Percentiles rank a stretch among this genome's conserved stretches.
phyloP scores from a whole-genome alignment of 1,140 invertebrate genomes.

The Drosophila lacertosa region DNA sequence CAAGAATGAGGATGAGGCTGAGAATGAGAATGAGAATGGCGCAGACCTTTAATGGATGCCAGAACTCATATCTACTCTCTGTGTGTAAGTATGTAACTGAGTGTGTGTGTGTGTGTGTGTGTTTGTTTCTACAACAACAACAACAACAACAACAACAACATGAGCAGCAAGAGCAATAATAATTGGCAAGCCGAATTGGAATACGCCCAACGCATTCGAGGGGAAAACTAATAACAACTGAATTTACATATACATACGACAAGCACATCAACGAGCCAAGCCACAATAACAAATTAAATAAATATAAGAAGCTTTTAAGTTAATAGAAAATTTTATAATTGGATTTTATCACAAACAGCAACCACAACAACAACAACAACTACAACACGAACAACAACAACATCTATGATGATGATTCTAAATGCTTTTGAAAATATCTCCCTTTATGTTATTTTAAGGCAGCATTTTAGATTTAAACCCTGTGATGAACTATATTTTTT shows the following conservation, averaged over 20 bases:
- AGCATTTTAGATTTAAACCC: too few relatives aligned
- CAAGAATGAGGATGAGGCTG: background rate
- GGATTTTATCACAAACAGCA: constrained; percentile 58
- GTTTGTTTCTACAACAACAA: constrained; percentile 30
- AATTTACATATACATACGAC: background rate
- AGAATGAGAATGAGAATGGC: background rate
- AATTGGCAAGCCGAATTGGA: constrained; percentile 38
- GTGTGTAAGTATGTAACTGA: background rate
- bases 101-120: constrained; percentile 3
- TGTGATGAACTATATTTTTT: too few relatives aligned
- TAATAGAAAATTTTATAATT: constrained; percentile 79
- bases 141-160: constrained; percentile 37
- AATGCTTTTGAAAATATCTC: constrained; percentile 1
- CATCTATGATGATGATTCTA: constrained; percentile 2
- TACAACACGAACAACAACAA: constrained; percentile 16
- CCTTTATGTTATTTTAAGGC: too few relatives aligned
- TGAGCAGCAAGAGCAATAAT: constrained; percentile 22
- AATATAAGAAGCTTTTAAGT: constrained; percentile 81
- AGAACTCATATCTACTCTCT: constrained; percentile 41
- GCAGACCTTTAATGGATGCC: constrained; percentile 59
- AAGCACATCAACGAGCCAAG: constrained; percentile 14
- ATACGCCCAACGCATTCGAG: constrained; percentile 4
- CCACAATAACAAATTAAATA: constrained; percentile 80
- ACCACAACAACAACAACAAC: constrained; percentile 27
- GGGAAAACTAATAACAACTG: constrained; percentile 14